Conservation (phyloP, 2,888 invertebrate species). For the Xiphydria camelus region DNA sequence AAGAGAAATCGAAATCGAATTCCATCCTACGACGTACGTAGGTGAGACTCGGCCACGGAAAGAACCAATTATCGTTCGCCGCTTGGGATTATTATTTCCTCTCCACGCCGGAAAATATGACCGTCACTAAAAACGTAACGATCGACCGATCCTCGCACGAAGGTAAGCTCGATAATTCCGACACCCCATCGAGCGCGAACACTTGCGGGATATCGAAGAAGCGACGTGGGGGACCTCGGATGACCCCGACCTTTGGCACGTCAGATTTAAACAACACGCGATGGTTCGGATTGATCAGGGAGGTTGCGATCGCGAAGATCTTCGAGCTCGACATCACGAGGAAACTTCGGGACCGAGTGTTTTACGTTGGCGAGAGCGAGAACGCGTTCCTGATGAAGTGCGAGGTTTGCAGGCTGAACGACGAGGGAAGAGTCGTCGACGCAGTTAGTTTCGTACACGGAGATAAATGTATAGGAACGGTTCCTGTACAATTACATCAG, state of each 20-base stretch:
- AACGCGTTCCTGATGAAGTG: slow-evolving; percentile 42
- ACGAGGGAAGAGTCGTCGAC: slow-evolving; percentile 23
- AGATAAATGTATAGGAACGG: no score
- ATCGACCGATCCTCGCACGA: slow-evolving; percentile 39
- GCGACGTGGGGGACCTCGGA: no score
- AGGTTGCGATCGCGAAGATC: slow-evolving; percentile 26
- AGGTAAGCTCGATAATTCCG: slow-evolving; percentile 25
- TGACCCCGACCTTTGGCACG: no score
- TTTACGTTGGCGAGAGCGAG: slow-evolving; percentile 28
- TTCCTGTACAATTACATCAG: no score
- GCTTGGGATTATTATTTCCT: slow-evolving; percentile 31
- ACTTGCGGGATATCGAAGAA: no score
- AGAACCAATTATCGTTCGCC: slow-evolving; percentile 26
- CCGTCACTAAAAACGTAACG: slow-evolving; percentile 28
- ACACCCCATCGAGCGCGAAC: no score
- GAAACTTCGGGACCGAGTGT: slow-evolving; percentile 23
- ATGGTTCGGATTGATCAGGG: slow-evolving; percentile 45
- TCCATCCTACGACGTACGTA: slow-evolving; percentile 7
- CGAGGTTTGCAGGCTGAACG: slow-evolving; percentile 36
- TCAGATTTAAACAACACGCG: slow-evolving; percentile 34
- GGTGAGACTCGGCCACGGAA: slow-evolving; percentile 25
- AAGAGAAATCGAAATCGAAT: background rate
- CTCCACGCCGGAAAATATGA: slow-evolving; percentile 26
- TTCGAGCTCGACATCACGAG: slow-evolving; percentile 30
- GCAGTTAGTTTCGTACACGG: slow-evolving; percentile 28